These are phyloP conservation scores for Pimephales promelas DNA, from an alignment of 2,113 vertebrate genomes.

Conservation along the genomic window DNA sequence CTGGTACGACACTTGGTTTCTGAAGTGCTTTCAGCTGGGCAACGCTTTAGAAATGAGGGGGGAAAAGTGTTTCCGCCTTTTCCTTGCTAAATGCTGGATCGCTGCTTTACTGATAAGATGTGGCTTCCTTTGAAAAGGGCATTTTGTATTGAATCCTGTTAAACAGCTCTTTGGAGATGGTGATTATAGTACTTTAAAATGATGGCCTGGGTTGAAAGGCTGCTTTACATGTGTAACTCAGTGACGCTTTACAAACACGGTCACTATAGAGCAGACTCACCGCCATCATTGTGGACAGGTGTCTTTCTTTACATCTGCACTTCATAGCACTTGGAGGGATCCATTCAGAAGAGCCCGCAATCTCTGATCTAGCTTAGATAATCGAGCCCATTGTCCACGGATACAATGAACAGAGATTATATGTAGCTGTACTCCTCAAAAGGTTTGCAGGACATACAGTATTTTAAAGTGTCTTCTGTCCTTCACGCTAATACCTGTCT, in stretches of 20 bases:
- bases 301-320: background rate
- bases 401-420: background rate
- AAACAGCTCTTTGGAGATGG: conserved; percentile 28
- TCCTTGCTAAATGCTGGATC: conserved; percentile 32
- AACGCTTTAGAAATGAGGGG: conserved; percentile 26
- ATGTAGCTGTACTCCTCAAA: background rate
- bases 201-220: conserved; percentile 19
- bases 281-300: background rate
- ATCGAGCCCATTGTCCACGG: background rate
- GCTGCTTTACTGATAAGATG: conserved; percentile 31
- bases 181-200: conserved; percentile 41
- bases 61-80: conserved; percentile 13
- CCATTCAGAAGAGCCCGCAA: background rate
- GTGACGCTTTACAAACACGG: background rate
- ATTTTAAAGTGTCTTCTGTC: background rate
- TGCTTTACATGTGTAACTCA: background rate
- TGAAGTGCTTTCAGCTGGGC: conserved; percentile 49
- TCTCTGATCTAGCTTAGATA: conserved; percentile 23
- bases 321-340: background rate
- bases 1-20: conserved; percentile 12
- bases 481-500: background rate
- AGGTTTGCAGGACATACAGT: background rate
- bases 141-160: conserved; percentile 41
- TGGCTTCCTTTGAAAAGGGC: conserved; percentile 38
- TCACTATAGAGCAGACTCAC: background rate